phyloP scores from a whole-genome alignment of 2,888 invertebrate species.

The Chrysolina haemoptera region DNA sequence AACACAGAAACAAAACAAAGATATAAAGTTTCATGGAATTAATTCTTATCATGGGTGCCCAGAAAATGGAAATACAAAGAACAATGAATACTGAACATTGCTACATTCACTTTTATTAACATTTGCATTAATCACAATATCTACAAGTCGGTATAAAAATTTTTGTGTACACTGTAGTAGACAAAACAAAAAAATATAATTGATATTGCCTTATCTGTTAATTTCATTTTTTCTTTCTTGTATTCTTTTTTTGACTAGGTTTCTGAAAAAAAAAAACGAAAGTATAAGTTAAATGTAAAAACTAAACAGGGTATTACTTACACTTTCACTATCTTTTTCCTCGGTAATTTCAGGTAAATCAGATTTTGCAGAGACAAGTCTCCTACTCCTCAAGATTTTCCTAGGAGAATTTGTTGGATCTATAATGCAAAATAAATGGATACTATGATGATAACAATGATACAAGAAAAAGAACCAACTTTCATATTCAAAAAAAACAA shows the following conservation, averaged over 20 bases:
- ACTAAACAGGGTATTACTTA: background rate
- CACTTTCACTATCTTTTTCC: slow-evolving; percentile 40
- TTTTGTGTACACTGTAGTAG: background rate
- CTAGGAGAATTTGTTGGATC: slow-evolving; percentile 39
- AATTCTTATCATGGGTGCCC: too few relatives aligned
- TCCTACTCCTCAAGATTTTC: slow-evolving; percentile 40
- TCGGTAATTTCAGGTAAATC: slow-evolving; percentile 50
- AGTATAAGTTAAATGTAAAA: background rate
- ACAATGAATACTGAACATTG: background rate
- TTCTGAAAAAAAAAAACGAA: background rate
- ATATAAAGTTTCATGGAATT: too few relatives aligned
- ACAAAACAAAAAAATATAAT: background rate
- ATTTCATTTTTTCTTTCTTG: background rate
- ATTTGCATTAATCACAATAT: slow-evolving; percentile 4
- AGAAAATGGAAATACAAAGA: background rate
- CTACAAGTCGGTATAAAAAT: background rate
- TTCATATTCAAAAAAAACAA: too few relatives aligned
- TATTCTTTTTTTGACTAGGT: slow-evolving; percentile 10
- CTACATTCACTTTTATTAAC: background rate
- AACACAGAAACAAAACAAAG: too few relatives aligned
- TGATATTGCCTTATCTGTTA: background rate
- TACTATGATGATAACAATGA: background rate
- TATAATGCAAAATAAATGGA: slow-evolving; percentile 34
- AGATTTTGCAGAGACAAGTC: slow-evolving; percentile 38
- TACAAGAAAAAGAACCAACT: too few relatives aligned